Conservation (phyloP, 1,140 invertebrate species). For the Nasonia vitripennis region DNA sequence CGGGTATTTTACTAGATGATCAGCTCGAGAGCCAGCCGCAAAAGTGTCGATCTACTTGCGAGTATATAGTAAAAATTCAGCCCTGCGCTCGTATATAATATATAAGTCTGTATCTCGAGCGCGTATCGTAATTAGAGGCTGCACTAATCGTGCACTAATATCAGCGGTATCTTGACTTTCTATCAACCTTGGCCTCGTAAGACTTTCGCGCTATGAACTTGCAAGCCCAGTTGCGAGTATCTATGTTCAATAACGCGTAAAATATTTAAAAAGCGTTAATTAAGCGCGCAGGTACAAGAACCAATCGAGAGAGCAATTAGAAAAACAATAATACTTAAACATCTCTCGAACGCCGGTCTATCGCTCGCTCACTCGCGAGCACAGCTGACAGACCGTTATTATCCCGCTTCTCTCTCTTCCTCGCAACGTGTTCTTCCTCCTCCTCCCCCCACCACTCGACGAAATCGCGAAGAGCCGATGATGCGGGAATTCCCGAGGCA, state of each 20-base stretch:
- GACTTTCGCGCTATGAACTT: neutral
- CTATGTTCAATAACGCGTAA: too few species aligned
- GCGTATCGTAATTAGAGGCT: too few species aligned
- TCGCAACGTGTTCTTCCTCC: neutral
- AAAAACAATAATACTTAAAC: neutral
- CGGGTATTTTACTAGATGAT: neutral
- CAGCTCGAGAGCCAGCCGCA: neutral
- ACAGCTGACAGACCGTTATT: neutral
- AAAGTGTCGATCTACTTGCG: conserved; percentile 1
- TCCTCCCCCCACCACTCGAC: neutral
- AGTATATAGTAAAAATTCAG: neutral
- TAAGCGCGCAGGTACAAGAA: too few species aligned
- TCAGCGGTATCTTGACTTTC: neutral
- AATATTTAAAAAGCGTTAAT: too few species aligned
- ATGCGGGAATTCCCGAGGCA: conserved; percentile 2
- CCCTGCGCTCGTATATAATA: too few species aligned
- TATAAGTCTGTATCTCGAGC: too few species aligned
- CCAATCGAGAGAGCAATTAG: too few species aligned
- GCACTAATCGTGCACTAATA: neutral
- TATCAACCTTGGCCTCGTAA: neutral
- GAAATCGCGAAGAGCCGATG: neutral
- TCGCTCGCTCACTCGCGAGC: too few species aligned
- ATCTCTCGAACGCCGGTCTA: neutral
- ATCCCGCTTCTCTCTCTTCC: neutral
- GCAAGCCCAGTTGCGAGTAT: neutral